Evolutionary conservation across 2,113 vertebrate species (phyloP).

Genomic region (Steatornis caripensis): DNA sequence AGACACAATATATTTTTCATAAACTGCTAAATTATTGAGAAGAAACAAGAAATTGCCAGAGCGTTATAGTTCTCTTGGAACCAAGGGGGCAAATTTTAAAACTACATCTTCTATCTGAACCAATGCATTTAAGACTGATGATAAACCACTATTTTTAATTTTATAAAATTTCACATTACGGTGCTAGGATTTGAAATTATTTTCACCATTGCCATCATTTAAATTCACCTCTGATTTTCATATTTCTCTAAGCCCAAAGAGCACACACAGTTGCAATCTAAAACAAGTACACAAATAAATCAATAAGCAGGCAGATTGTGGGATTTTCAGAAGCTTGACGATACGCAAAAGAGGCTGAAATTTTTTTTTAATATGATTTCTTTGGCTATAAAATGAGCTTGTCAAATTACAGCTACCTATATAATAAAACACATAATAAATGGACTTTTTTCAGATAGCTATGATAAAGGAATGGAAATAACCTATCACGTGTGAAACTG

Average conservation of each 20-base stretch:
- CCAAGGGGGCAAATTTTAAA: not conserved
- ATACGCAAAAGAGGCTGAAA: not conserved
- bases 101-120: not conserved
- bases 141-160: not conserved
- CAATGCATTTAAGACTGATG: not conserved
- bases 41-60: conserved; percentile 6
- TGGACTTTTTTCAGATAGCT: not conserved
- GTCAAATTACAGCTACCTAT: not conserved
- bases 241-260: not conserved
- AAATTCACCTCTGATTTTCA: not conserved
- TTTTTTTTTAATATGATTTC: not conserved
- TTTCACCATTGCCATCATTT: not conserved
- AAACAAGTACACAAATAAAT: not conserved
- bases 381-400: not conserved
- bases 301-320: not conserved
- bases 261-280: not conserved
- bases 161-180: not conserved
- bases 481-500: not conserved
- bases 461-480: not conserved
- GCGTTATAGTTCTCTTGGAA: not conserved
- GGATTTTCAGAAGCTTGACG: not conserved
- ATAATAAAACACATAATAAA: not conserved
- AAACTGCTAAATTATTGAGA: conserved; percentile 44
- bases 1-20: conserved; percentile 39
- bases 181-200: not conserved